These are phyloP conservation scores for Rhinopomastus cyanomelas DNA, from an alignment of 2,113 vertebrate species.

Conservation along the genomic window DNA sequence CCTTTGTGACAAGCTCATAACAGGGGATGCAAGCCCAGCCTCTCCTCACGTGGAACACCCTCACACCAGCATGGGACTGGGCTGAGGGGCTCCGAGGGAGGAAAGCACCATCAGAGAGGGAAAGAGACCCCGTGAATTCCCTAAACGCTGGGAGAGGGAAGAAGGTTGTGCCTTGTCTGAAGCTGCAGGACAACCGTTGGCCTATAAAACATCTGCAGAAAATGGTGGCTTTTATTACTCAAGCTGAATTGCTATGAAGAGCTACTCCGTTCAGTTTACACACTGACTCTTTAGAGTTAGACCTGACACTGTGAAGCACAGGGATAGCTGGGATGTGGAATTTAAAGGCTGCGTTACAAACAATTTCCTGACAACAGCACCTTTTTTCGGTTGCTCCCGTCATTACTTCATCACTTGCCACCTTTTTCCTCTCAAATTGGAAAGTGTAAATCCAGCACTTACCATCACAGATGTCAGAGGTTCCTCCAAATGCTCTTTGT, in stretches of 20 bases:
- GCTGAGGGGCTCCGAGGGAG: neutral
- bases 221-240: conserved; percentile 68
- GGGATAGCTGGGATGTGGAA: conserved; percentile 30
- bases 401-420: neutral
- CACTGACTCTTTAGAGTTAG: conserved; percentile 45
- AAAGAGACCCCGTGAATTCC: neutral
- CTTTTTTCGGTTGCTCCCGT: neutral
- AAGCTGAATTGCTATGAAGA: conserved; percentile 64
- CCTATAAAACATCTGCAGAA: conserved; percentile 25
- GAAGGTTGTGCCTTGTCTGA: neutral
- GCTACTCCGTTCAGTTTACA: conserved; percentile 59
- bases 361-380: conserved; percentile 40
- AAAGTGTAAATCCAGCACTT: neutral
- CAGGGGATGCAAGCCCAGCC: neutral
- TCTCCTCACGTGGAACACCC: neutral
- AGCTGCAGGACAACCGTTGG: conserved; percentile 4
- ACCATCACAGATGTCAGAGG: neutral
- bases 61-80: neutral
- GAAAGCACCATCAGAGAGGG: neutral
- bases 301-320: conserved; percentile 47
- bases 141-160: neutral
- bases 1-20: neutral
- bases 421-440: neutral
- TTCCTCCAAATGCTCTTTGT: neutral
- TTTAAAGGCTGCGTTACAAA: conserved; percentile 46